Percentiles rank a stretch among this genome's conserved stretches.
These are phyloP conservation scores for Lithophane ornitopus DNA, from an alignment of 2,888 invertebrate genomes.

Conservation along the genomic window DNA sequence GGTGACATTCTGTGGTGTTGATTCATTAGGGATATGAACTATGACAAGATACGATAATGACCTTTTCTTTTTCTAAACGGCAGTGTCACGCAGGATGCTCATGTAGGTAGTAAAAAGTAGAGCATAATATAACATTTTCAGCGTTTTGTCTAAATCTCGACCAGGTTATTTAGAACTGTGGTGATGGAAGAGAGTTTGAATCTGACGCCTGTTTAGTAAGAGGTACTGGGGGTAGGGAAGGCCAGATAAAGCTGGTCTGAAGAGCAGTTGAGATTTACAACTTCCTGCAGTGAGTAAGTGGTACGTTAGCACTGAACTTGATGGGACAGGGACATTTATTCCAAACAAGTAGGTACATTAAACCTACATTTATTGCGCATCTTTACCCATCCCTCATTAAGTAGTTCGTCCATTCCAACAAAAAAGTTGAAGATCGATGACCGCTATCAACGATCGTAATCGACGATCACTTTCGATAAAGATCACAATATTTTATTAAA, in stretches of 20 bases:
- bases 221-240: conserved; percentile 58
- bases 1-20: conserved; percentile 65
- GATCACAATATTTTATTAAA: conserved; percentile 52
- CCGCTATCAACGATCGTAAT: conserved; percentile 42
- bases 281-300: conserved; percentile 83
- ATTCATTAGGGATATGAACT: conserved; percentile 75
- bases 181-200: conserved; percentile 44
- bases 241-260: conserved; percentile 74
- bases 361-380: conserved; percentile 57
- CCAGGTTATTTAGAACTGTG: conserved; percentile 72
- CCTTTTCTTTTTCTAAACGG: conserved; percentile 67
- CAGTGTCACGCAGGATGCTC: conserved; percentile 79
- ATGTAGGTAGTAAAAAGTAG: conserved; percentile 80
- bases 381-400: conserved; percentile 44
- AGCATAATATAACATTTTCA: conserved; percentile 80
- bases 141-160: conserved; percentile 72
- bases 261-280: conserved; percentile 85
- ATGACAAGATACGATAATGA: conserved; percentile 36
- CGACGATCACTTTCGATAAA: conserved; percentile 53
- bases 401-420: conserved; percentile 21
- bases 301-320: conserved; percentile 78
- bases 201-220: conserved; percentile 40
- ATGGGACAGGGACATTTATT: conserved; percentile 69
- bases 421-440: conserved; percentile 52
- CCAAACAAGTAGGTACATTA: background rate